Percentiles rank a stretch among this genome's conserved stretches.
phyloP scores from a whole-genome alignment of 1,140 invertebrate genomes.

The Drosophila arawakana region DNA sequence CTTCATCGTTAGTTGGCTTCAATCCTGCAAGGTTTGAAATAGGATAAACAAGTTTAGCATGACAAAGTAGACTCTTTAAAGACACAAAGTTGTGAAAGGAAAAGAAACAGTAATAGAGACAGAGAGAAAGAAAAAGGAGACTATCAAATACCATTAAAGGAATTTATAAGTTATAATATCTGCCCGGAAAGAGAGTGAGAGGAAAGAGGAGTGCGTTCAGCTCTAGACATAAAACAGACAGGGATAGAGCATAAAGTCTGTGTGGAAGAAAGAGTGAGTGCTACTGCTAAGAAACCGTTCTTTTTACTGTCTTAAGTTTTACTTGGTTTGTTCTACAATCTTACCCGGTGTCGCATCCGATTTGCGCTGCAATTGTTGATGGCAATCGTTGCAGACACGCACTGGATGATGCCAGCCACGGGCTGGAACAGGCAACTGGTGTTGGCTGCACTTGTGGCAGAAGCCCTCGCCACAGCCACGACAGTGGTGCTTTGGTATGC shows the following conservation, averaged over 20 bases:
- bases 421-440: slow-evolving; percentile 87
- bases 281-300: no score
- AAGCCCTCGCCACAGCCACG: slow-evolving; percentile 91
- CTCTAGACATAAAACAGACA: no score
- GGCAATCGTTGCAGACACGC: slow-evolving; percentile 89
- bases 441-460: slow-evolving; percentile 88
- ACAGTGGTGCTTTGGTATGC: slow-evolving; percentile 91
- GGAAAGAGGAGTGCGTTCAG: no score
- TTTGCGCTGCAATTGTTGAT: slow-evolving; percentile 74
- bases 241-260: not conserved
- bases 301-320: slow-evolving; percentile 31
- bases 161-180: not conserved
- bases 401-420: slow-evolving; percentile 89
- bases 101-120: not conserved
- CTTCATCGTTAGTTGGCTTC: slow-evolving; percentile 70
- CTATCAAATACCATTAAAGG: not conserved
- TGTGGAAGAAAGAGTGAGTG: not conserved
- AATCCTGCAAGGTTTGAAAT: slow-evolving; percentile 55
- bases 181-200: not conserved
- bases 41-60: slow-evolving; percentile 42
- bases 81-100: slow-evolving; percentile 13
- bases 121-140: not conserved
- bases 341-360: slow-evolving; percentile 67
- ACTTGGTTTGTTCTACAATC: no score
- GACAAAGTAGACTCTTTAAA: not conserved